Conservation (phyloP, 2,113 vertebrate species). For the Mus musculus region DNA sequence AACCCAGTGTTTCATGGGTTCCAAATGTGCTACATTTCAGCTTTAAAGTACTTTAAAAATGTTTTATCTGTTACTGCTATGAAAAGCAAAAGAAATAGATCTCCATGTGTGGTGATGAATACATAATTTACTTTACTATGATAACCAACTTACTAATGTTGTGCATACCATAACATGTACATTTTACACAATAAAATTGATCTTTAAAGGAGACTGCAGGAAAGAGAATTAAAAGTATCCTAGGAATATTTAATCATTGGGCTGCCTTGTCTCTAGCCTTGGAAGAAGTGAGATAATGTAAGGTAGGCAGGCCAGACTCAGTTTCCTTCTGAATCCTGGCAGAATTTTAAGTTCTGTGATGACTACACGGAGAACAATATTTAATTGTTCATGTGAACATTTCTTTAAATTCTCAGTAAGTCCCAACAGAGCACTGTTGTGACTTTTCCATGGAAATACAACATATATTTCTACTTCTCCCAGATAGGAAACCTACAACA, state of each 20-base stretch:
- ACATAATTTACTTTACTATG: neutral
- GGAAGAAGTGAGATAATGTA: accelerated
- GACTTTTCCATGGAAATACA: neutral
- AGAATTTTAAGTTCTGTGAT: neutral
- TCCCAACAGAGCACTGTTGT: neutral
- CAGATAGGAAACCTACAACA: neutral
- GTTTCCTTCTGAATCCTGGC: neutral
- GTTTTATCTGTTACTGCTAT: neutral
- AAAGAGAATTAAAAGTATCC: neutral
- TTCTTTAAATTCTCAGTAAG: neutral
- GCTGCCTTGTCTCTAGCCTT: neutral
- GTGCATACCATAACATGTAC: neutral
- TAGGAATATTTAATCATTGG: neutral
- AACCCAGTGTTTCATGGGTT: neutral
- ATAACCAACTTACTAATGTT: neutral
- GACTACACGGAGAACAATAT: neutral
- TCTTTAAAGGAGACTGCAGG: neutral
- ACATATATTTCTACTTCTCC: neutral
- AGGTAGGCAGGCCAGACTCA: neutral
- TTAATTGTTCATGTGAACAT: neutral
- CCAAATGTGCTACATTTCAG: neutral
- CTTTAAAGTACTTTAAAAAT: neutral
- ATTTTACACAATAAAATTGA: neutral
- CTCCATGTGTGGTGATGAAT: neutral
- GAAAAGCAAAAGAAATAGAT: neutral